phyloP scores from a whole-genome alignment of 2,113 vertebrate species.

The Crotalus helleri region DNA sequence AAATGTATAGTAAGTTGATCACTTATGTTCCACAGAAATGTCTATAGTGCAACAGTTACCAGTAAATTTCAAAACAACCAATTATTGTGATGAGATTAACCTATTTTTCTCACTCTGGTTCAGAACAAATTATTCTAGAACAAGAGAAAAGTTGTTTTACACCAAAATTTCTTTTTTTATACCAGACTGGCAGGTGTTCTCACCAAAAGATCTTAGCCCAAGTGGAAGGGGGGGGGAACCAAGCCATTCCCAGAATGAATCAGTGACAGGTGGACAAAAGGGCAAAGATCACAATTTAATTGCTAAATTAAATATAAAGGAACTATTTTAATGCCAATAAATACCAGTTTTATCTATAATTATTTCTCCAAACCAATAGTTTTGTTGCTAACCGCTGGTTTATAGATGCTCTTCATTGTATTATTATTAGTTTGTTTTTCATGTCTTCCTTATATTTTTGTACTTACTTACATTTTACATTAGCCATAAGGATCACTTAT shows the following conservation, averaged over 20 bases:
- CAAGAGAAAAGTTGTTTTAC: neutral
- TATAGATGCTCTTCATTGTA: neutral
- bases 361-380: neutral
- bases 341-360: conserved; percentile 29
- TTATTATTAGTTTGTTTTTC: neutral
- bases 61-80: neutral
- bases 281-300: conserved; percentile 38
- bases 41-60: neutral
- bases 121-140: conserved; percentile 19
- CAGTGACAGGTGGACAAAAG: conserved; percentile 53
- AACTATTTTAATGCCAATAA: conserved; percentile 35
- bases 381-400: conserved; percentile 7
- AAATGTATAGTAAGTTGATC: neutral
- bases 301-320: conserved; percentile 25
- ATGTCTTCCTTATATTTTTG: neutral
- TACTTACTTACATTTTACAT: neutral
- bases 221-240: conserved; percentile 26
- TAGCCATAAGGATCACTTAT: neutral
- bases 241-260: conserved; percentile 44
- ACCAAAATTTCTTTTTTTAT: conserved; percentile 21
- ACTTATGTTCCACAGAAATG: neutral
- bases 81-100: neutral
- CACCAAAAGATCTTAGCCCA: neutral
- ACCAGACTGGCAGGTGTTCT: conserved; percentile 3
- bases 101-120: neutral